Evolutionary conservation across 2,888 invertebrate species (phyloP).

Genomic region (Tinea trinotella): DNA sequence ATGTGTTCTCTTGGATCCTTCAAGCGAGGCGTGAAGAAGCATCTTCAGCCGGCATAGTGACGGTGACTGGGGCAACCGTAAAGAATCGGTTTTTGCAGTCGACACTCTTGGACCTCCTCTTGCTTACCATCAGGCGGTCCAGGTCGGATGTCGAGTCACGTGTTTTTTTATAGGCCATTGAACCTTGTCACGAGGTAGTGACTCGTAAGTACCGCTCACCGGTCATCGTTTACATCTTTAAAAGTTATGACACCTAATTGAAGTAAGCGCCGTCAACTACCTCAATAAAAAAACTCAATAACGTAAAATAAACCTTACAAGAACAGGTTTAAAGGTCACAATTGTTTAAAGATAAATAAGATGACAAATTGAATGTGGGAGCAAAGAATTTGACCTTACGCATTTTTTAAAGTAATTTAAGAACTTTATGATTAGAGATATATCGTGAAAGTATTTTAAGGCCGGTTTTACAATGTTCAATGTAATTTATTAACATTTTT

Average conservation of each 20-base stretch:
- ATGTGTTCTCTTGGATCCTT: no score
- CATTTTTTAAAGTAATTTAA: background rate
- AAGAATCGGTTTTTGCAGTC: no score
- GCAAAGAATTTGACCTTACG: background rate
- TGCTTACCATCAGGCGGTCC: no score
- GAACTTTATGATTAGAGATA: constrained; percentile 4
- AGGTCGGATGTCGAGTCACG: no score
- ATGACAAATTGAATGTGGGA: background rate
- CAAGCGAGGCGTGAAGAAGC: no score
- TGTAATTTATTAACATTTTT: background rate
- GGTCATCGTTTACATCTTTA: background rate
- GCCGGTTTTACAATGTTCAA: background rate
- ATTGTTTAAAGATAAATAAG: background rate
- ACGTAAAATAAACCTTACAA: background rate
- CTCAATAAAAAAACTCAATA: no score
- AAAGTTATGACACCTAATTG: background rate
- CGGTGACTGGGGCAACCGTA: no score
- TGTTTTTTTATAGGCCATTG: no score
- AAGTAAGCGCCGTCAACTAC: background rate
- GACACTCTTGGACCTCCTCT: no score
- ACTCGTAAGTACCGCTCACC: no score
- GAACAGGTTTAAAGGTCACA: background rate
- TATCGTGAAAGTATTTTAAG: background rate
- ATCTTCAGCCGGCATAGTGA: no score
- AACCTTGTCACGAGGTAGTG: no score